Evolutionary conservation across 2,888 invertebrate genomes (phyloP), one percentile per base, ranked within the genome.

Genomic region (Pseudococcus longispinus): DNA sequence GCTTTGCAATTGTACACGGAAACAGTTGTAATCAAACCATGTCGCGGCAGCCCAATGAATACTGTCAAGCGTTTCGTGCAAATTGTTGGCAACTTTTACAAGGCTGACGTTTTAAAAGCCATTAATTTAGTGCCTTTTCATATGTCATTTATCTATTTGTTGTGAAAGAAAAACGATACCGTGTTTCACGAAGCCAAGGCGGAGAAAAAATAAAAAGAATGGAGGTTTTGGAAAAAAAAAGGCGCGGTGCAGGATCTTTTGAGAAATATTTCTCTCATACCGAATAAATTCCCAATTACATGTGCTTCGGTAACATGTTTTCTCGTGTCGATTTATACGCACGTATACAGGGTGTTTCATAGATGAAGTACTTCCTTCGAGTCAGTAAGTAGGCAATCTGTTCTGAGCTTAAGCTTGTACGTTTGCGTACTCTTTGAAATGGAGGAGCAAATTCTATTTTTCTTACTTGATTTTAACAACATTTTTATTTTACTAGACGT

Each of bases 91-190:
- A 32, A 70, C 70, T 70, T 70, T 20, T 70, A 70, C 70, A 70
- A 70, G 8, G 70, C 70, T 70, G 70, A 70, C 70, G 29, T 70
- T 70, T 70, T 70, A 70, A 70, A 70, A 70, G 70, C 70, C 70
- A 70, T 70, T 70, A 70, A 70, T 70, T 70, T 70, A 32, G 70
- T 15, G 70, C 29, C 70, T 70, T 70, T 70, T 70, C 70, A 29
- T 70, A 18, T 4, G 70, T 70, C 70, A 70, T 70, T 70, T 70
- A 70, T 70, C 18, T 70, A 15, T 70, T 70, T 29, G 70, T 29
- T 70, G 29, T 32, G 11, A 32, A 70, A 70, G 70, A 70, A 70
- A 70, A 70, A 23, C 60, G 60, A 60, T 37, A 37, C 37, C 37
- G 37, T 37, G 37, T n/a, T 8, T 13, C n/a, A 60, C n/a, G 37